Conservation (phyloP, 2,888 invertebrate species). For the Pheosia tremula region DNA sequence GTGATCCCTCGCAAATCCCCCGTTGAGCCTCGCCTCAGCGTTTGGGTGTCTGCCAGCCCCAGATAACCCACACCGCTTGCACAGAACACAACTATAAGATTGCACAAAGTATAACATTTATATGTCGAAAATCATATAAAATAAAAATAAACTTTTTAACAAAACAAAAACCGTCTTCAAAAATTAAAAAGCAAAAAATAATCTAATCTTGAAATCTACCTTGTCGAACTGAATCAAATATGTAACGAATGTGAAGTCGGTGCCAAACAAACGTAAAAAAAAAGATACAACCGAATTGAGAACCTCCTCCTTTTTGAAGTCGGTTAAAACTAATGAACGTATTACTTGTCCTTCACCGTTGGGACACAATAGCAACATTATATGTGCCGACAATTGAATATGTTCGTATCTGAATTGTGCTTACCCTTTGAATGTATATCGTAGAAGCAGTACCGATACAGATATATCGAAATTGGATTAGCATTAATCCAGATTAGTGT, state of each 20-base stretch:
- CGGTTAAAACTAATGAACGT: too few species aligned
- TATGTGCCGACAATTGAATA: neutral
- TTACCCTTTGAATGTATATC: constrained; percentile 18
- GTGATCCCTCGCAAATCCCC: constrained; percentile 36
- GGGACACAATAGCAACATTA: neutral
- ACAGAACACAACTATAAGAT: neutral
- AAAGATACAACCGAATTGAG: too few species aligned
- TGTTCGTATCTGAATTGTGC: neutral
- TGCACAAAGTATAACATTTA: too few species aligned
- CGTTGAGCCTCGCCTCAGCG: constrained; percentile 37
- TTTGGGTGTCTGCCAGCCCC: constrained; percentile 60
- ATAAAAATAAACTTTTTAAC: too few species aligned
- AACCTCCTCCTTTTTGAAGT: too few species aligned
- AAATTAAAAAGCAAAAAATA: too few species aligned
- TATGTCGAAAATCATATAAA: too few species aligned
- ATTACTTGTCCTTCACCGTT: neutral
- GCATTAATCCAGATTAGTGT: constrained; percentile 40
- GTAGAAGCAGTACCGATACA: constrained; percentile 48
- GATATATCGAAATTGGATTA: constrained; percentile 47
- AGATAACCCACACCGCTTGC: constrained; percentile 43
- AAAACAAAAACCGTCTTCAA: too few species aligned
- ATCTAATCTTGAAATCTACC: too few species aligned
- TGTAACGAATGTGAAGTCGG: too few species aligned
- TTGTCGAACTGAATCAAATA: too few species aligned
- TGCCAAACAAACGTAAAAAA: too few species aligned